Evolutionary conservation across 2,797 vertebrate species (phyloP).

Genomic region (Iguana delicatissima): DNA sequence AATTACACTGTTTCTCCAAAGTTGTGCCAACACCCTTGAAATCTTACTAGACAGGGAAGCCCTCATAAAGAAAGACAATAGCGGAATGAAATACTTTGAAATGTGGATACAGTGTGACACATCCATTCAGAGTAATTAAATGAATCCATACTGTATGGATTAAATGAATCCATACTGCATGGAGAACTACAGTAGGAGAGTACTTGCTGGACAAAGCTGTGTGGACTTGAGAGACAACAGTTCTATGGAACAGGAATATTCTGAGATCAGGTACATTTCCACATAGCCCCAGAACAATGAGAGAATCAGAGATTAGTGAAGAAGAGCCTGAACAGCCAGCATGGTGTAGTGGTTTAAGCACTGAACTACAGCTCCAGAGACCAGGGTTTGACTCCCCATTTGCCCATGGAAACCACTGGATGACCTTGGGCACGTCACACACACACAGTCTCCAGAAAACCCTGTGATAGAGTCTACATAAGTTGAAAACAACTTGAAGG

Average conservation of each 20-base stretch:
- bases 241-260: background rate
- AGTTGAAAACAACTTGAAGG: no score
- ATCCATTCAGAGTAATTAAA: background rate
- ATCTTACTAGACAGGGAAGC: background rate
- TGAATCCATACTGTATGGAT: background rate
- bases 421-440: no score
- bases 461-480: no score
- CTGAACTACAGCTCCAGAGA: no score
- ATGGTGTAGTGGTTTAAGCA: no score
- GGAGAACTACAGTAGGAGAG: background rate
- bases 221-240: no score
- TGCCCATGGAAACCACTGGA: no score
- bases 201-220: background rate
- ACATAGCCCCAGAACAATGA: background rate
- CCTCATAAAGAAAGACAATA: background rate
- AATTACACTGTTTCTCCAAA: background rate
- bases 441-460: no score
- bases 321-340: no score
- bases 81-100: background rate
- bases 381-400: no score
- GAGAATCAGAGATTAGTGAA: background rate
- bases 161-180: no score
- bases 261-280: background rate
- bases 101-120: background rate
- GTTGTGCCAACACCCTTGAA: background rate